Conservation (phyloP, 2,888 invertebrate genomes). For the Cancer borealis region DNA sequence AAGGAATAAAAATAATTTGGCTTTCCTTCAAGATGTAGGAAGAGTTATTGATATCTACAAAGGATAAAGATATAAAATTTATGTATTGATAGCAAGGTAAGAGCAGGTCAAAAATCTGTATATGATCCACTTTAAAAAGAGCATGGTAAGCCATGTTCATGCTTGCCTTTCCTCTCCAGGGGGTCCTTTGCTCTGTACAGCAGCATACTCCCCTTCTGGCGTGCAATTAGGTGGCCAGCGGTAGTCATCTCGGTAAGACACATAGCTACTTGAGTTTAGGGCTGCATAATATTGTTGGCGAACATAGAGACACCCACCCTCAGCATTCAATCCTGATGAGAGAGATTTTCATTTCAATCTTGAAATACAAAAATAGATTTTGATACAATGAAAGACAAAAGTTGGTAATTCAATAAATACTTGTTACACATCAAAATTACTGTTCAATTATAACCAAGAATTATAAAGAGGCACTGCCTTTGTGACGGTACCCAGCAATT, state of each 20-base stretch:
- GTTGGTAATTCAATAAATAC: too few species aligned
- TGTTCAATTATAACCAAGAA: too few species aligned
- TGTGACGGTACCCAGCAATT: too few species aligned
- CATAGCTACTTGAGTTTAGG: background rate
- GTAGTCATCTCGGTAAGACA: slow-evolving; percentile 69
- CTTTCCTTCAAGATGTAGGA: background rate
- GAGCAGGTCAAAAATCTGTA: background rate
- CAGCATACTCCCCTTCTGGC: slow-evolving; percentile 42
- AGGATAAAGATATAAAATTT: background rate
- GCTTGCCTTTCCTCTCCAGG: slow-evolving; percentile 55
- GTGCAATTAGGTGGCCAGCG: slow-evolving; percentile 69
- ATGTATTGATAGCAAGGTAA: background rate
- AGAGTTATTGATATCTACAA: background rate
- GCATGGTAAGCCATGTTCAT: background rate
- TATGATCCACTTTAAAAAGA: background rate
- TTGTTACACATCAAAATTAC: background rate
- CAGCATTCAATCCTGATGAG: background rate
- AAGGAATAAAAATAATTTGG: background rate
- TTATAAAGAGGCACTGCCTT: too few species aligned
- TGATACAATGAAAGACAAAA: background rate
- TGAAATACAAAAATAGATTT: background rate
- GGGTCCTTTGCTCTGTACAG: slow-evolving; percentile 71
- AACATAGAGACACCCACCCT: slow-evolving; percentile 34
- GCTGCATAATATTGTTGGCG: slow-evolving; percentile 56
- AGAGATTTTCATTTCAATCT: background rate